phyloP scores from a whole-genome alignment of 2,797 vertebrate genomes.

The Macropus fuliginosus region DNA sequence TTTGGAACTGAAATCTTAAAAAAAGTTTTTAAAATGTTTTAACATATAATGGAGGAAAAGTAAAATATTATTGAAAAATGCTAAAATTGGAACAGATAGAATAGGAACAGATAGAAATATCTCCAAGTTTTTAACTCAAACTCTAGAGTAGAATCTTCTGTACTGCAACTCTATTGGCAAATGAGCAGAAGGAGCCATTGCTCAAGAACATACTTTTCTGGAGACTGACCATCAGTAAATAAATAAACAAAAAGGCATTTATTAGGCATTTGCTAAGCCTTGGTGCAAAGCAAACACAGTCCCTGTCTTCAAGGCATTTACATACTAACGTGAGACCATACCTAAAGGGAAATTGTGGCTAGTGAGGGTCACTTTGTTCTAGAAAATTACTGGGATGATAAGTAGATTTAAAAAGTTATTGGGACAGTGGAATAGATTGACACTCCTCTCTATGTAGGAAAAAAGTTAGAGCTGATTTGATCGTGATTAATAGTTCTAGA shows the following conservation, averaged over 20 bases:
- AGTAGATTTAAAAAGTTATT: not conserved
- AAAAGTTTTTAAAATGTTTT: no score
- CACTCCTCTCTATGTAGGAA: not conserved
- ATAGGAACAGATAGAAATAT: not conserved
- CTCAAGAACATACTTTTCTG: not conserved
- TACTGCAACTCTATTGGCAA: not conserved
- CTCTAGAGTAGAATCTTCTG: not conserved
- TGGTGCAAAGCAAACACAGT: not conserved
- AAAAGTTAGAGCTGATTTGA: not conserved
- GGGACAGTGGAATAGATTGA: not conserved
- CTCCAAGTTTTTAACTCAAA: slow-evolving; percentile 9
- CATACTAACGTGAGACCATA: not conserved
- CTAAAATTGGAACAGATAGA: no score
- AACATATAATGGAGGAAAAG: no score
- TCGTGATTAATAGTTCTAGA: not conserved
- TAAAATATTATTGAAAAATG: no score
- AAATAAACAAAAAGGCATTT: no score
- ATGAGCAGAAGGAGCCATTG: not conserved
- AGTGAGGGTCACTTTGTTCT: not conserved
- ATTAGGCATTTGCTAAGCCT: not conserved
- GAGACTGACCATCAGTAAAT: no score
- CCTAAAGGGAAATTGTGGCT: not conserved
- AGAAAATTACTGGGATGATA: not conserved
- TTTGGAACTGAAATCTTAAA: no score
- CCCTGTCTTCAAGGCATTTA: not conserved